Base-by-base conservation (phyloP, 1,140 invertebrate species). In the Vanessa tameamea region DNA sequence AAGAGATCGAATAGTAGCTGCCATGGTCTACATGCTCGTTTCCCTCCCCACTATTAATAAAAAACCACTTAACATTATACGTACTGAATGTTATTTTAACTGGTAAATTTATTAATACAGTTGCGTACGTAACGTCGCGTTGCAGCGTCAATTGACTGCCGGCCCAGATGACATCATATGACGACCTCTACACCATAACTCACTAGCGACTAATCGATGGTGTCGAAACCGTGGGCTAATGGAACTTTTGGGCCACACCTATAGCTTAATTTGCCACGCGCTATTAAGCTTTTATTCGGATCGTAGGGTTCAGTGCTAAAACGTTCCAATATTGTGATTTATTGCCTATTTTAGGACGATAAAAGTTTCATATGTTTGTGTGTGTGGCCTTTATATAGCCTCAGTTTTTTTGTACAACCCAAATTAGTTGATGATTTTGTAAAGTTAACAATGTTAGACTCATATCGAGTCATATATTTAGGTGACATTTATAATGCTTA, bases 111-210 rank as follows among this genome's bases (percentile, higher is more conserved):
- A 69, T 69, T 70, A 69, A 26, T 55, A 69, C 16, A 59, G 65
- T 82, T 81, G 69, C 73, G 74, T 76, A 82, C 81, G 51, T 55
- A 50, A 72, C 68, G 71, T 80, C 76, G 73, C 78, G 64, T 64
- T 61, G 31, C 47, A 15, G 78, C 78, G 85, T 81, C 86, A 88
- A 88, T 87, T 87, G 83, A 75, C 73, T 74, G 64, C 63, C 66
- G 85, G 69, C 86, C 84, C 79, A 82, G 80, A 88, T 90, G 88
- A 90, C 85, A 85, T 90, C 87, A 88, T 61, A 64, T 76, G 20
- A 68, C 75, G 80, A 69, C 82, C 79, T 75, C 78, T 66, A 47
- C 72, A 72, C 70, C 72, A 67, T 74, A 71, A 78, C 26, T 72
- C 71, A 77, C 72, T 70, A 71, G 69, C 69, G 48, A 64, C 65